Evolutionary conservation across 1,140 invertebrate genomes (phyloP).

Genomic region (Diprion similis): DNA sequence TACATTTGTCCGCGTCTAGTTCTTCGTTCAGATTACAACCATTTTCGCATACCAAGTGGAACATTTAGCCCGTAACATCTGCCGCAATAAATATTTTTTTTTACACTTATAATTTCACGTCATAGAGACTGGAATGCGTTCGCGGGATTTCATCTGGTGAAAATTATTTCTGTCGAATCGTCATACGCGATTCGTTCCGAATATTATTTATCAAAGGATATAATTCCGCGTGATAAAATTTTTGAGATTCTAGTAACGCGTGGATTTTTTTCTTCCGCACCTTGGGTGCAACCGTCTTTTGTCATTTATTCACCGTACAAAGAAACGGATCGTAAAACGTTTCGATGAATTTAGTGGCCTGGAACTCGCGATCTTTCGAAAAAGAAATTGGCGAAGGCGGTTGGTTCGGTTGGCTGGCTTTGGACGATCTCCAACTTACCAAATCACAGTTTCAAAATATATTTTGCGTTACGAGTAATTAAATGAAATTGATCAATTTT

Average conservation of each 20-base stretch:
- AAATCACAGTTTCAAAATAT: slow-evolving; percentile 14
- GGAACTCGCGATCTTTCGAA: background rate
- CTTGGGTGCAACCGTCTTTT: too few relatives aligned
- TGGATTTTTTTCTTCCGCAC: too few relatives aligned
- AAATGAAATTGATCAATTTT: slow-evolving; percentile 11
- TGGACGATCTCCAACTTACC: slow-evolving; percentile 9
- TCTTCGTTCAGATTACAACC: background rate
- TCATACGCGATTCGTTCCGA: too few relatives aligned
- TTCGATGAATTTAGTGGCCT: too few relatives aligned
- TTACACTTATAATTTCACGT: background rate
- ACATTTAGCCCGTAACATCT: too few relatives aligned
- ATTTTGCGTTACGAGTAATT: slow-evolving; percentile 11
- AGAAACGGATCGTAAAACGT: too few relatives aligned
- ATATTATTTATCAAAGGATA: too few relatives aligned
- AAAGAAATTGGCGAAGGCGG: background rate
- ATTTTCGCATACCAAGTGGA: too few relatives aligned
- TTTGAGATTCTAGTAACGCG: too few relatives aligned
- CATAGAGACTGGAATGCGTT: slow-evolving; percentile 35
- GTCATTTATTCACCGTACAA: too few relatives aligned
- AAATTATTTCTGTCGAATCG: slow-evolving; percentile 34
- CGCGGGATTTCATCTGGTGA: slow-evolving; percentile 29
- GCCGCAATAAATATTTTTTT: background rate
- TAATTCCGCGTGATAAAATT: too few relatives aligned
- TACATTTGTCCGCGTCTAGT: background rate
- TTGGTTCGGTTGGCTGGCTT: background rate